Conservation (phyloP, 2,888 invertebrate species). For the Xestia xanthographa region DNA sequence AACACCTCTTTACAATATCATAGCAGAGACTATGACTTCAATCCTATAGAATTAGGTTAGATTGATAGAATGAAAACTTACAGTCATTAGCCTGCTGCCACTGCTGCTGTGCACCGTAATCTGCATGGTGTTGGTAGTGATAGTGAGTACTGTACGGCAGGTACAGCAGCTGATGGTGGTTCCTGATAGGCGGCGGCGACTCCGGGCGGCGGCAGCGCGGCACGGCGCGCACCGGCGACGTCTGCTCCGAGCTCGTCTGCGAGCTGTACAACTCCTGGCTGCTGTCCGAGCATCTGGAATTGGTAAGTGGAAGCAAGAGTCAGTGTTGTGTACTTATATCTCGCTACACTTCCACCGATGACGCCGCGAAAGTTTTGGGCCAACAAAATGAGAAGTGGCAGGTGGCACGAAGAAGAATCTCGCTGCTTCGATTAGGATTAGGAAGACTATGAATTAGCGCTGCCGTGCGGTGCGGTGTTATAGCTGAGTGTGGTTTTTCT, state of each 20-base stretch:
- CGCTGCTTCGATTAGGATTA: neutral
- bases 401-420: neutral
- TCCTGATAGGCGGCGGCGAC: constrained; percentile 93
- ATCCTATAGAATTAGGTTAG: neutral
- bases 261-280: constrained; percentile 88
- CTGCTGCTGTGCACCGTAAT: constrained; percentile 73
- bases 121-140: constrained; percentile 81
- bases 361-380: neutral
- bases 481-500: neutral
- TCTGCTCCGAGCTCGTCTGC: constrained; percentile 87
- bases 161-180: constrained; percentile 93
- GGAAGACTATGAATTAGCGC: neutral
- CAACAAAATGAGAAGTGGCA: neutral
- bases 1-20: neutral
- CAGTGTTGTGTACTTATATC: constrained; percentile 13
- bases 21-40: neutral
- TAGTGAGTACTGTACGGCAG: constrained; percentile 92
- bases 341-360: neutral
- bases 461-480: neutral
- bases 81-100: constrained; percentile 83
- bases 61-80: constrained; percentile 68
- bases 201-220: constrained; percentile 90
- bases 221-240: constrained; percentile 84
- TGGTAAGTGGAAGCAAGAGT: constrained; percentile 15
- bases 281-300: constrained; percentile 85